phyloP scores from a whole-genome alignment of 2,113 vertebrate species.

The Etia nguti region DNA sequence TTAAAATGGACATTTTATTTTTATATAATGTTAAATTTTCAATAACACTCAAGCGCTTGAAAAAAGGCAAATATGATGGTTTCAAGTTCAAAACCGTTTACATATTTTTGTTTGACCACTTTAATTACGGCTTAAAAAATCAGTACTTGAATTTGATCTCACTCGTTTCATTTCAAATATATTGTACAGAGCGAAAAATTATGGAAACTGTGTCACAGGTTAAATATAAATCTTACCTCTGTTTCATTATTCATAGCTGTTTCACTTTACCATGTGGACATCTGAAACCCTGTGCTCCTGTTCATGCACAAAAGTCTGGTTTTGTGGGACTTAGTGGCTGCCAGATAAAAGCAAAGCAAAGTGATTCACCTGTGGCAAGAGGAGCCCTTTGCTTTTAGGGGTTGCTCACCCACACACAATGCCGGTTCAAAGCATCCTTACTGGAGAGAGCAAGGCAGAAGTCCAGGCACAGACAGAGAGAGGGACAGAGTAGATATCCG shows the following conservation, averaged over 20 bases:
- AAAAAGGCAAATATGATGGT: neutral
- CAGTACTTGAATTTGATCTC: rapidly evolving
- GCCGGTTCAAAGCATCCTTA: constrained; percentile 27
- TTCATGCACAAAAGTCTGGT: constrained; percentile 37
- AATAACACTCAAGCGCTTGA: neutral
- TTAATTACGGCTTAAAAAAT: neutral
- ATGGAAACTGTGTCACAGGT: neutral
- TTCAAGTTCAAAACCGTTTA: neutral
- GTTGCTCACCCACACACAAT: constrained; percentile 41
- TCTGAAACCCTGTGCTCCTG: constrained; percentile 25
- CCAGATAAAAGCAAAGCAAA: constrained; percentile 56
- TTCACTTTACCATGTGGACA: constrained; percentile 34
- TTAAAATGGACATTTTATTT: neutral
- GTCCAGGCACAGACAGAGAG: neutral
- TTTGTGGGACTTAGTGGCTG: constrained; percentile 8
- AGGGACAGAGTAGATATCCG: neutral
- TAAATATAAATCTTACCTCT: constrained; percentile 18
- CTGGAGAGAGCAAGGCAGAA: neutral
- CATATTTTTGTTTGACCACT: neutral
- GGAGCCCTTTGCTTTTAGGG: constrained; percentile 54
- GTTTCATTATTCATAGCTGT: constrained; percentile 53
- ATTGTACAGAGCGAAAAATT: neutral
- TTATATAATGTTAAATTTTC: neutral
- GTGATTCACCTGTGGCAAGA: constrained; percentile 59
- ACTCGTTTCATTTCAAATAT: neutral